A percentile compares a stretch with the other conserved stretches of the same genome.
Conservation (phyloP, 1,140 invertebrate genomes). For the Trichonephila inaurata region DNA sequence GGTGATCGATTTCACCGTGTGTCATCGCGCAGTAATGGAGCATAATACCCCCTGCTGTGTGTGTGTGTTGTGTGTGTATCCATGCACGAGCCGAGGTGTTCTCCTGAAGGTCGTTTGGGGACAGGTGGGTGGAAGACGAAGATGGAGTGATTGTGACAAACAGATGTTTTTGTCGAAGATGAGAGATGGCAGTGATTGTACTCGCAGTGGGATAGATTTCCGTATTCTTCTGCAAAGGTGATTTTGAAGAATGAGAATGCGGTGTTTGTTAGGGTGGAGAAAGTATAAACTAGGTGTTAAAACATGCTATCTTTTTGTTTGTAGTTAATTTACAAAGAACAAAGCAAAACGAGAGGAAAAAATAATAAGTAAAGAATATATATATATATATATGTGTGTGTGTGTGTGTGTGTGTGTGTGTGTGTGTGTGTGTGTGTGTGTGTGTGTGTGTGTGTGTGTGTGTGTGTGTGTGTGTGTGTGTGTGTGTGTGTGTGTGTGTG, state of each 20-base stretch:
- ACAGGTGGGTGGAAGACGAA: background rate
- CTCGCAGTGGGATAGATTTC: background rate
- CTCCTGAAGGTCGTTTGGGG: background rate
- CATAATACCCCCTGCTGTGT: background rate
- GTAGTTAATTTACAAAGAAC: too few species aligned
- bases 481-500: too few species aligned
- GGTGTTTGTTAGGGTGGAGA: background rate
- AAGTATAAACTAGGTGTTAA: background rate
- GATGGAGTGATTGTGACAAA: conserved; percentile 4
- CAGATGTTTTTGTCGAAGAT: background rate
- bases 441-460: too few species aligned
- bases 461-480: too few species aligned
- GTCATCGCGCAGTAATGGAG: background rate
- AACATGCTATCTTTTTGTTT: background rate
- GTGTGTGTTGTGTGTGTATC: background rate
- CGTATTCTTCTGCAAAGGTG: background rate
- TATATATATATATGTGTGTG: too few species aligned
- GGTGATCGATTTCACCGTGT: background rate
- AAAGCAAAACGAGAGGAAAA: too few species aligned
- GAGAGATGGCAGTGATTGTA: background rate
- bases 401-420: too few species aligned
- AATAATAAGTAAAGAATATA: too few species aligned
- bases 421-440: too few species aligned
- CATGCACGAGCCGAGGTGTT: background rate
- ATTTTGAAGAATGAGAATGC: background rate